Base-by-base conservation (phyloP, 2,113 vertebrate species). In the Meles meles region DNA sequence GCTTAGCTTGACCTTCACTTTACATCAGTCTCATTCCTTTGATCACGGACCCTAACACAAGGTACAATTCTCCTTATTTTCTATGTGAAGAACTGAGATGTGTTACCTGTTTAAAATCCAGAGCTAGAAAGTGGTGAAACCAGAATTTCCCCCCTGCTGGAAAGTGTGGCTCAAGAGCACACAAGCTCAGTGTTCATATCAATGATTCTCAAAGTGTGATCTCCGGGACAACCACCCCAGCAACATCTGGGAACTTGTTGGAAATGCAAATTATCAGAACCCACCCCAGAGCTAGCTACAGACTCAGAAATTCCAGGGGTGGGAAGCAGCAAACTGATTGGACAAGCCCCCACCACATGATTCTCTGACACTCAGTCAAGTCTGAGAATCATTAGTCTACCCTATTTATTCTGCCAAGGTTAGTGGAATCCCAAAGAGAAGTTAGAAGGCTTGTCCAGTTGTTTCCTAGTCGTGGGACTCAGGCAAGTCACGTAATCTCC, bases 401-500 rank as follows among this genome's bases (percentile, higher is more conserved):
- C 5, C 14, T 49, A 0, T n/a, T 72, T 87, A 39, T 74, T 93
- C 39, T 13, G 4, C 10, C 42, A 59, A n/a, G 15, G 9, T 4
- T 49, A 67, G n/a, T 23, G 14, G 20, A 80, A 17, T 23, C 80
- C 67, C 61, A 37, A 42, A 23, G 37, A 84, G 12, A 27, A 57
- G 3, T 72, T 90, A 57, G n/a, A 18, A 57, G 6, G 14, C 57
- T 88, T 11, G 17, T 44, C 69, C 72, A 67, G 42, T 95, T 63
- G 59, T 77, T 69, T 17, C 1, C 92, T 97, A 93, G 47, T 72
- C 91, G 23, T 0, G 0, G 55, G 47, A 77, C 25, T 87, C 72
- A 61, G 96, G 52, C 15, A 97, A 96, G 44, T 79, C 88, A 83
- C 42, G 85, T 79, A 37, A 57, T 63, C 81, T 79, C 69, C 74